A percentile compares a stretch with the other conserved stretches of the same genome.
Conservation (phyloP, 2,888 invertebrate genomes). For the Dasysyrphus albostriatus region DNA sequence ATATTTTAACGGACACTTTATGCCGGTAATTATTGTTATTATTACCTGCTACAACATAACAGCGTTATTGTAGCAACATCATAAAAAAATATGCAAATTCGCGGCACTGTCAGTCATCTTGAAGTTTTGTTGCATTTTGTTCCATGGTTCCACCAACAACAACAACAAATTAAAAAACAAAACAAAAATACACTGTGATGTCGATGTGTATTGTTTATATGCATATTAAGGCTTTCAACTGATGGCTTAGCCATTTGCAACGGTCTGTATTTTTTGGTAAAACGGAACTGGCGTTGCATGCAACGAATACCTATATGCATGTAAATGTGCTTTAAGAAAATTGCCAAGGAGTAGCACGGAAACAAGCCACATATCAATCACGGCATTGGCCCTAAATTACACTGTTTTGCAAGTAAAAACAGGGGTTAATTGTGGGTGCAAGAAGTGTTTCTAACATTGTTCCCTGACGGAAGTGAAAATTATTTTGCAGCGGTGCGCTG, state of each 20-base stretch:
- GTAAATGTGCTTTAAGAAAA: slow-evolving; percentile 17
- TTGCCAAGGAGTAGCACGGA: slow-evolving; percentile 58
- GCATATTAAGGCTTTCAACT: neutral
- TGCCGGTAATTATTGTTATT: slow-evolving; percentile 74
- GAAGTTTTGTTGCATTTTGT: slow-evolving; percentile 60
- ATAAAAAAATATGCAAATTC: slow-evolving; percentile 74
- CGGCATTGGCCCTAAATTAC: slow-evolving; percentile 64
- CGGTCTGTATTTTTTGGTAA: slow-evolving; percentile 25
- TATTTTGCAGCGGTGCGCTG: slow-evolving; percentile 36
- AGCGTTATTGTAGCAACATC: slow-evolving; percentile 62
- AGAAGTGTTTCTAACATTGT: slow-evolving; percentile 65
- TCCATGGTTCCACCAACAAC: slow-evolving; percentile 18
- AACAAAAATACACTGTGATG: neutral
- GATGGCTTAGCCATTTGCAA: slow-evolving; percentile 25
- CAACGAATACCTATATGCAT: slow-evolving; percentile 4
- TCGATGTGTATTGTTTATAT: neutral
- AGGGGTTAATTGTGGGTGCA: slow-evolving; percentile 71
- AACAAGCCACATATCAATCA: slow-evolving; percentile 76
- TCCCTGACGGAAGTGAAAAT: slow-evolving; percentile 54
- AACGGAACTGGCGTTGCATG: slow-evolving; percentile 57
- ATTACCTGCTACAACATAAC: slow-evolving; percentile 61
- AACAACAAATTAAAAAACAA: neutral
- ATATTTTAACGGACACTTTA: slow-evolving; percentile 63
- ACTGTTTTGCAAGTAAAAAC: slow-evolving; percentile 57
- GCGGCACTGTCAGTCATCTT: slow-evolving; percentile 69